Evolutionary conservation across 2,113 vertebrate genomes (phyloP).

Genomic region (Melanocharis versteri): DNA sequence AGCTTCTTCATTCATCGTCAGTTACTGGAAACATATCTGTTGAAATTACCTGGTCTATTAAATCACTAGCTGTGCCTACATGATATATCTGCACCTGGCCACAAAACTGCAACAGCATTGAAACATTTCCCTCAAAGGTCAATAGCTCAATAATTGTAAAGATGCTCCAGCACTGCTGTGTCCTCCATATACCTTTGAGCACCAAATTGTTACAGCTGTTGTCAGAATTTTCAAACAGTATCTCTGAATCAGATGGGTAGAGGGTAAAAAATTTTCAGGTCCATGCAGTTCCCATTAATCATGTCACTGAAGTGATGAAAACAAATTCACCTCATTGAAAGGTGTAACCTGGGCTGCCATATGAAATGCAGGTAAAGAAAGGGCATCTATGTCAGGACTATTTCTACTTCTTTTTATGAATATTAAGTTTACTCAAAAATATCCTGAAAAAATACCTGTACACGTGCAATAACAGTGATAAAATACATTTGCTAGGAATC

Average conservation of each 20-base stretch:
- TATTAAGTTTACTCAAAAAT: background rate
- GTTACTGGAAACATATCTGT: accelerated
- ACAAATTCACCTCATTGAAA: background rate
- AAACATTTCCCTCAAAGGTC: background rate
- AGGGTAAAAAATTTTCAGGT: background rate
- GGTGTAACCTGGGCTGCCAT: background rate
- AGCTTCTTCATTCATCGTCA: background rate
- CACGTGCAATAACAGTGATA: background rate
- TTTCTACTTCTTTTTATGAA: background rate
- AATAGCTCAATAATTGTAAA: background rate
- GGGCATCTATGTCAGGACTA: background rate
- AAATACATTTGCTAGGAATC: background rate
- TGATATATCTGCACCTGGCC: background rate
- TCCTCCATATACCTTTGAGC: background rate
- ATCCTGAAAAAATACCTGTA: background rate
- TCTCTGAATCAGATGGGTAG: background rate
- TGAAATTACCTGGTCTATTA: background rate
- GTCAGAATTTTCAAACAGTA: background rate
- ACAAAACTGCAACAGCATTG: background rate
- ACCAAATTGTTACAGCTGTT: background rate
- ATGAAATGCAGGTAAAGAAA: background rate
- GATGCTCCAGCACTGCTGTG: background rate
- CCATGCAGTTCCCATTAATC: background rate
- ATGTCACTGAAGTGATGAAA: background rate
- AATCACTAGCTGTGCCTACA: background rate